phyloP scores from a whole-genome alignment of 2,797 vertebrate genomes.

The Miichthys miiuy region DNA sequence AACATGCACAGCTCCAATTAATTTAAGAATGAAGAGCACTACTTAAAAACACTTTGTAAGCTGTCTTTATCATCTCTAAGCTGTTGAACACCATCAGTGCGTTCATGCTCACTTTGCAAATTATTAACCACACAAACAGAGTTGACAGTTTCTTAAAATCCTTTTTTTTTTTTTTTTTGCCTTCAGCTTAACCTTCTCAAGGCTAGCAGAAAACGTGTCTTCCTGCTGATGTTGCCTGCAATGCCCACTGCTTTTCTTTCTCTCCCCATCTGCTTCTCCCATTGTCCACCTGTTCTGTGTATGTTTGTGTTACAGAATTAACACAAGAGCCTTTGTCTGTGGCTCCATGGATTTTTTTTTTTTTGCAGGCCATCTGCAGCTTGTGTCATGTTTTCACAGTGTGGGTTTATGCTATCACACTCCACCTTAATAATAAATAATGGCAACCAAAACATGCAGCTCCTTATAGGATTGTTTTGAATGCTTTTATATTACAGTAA shows the following conservation, averaged over 20 bases:
- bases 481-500: neutral
- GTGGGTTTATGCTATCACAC: constrained; percentile 26
- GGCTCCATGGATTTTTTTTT: constrained; percentile 31
- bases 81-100: neutral
- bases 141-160: neutral
- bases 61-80: neutral
- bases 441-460: constrained; percentile 18
- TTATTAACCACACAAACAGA: no score
- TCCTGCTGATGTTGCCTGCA: constrained; percentile 3
- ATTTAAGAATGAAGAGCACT: neutral
- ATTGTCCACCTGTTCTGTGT: constrained; percentile 39
- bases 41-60: neutral
- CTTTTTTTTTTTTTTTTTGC: neutral
- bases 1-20: no score
- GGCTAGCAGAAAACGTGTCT: neutral
- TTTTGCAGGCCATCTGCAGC: constrained; percentile 59
- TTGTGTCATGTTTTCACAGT: constrained; percentile 55
- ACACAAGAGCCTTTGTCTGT: constrained; percentile 54
- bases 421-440: constrained; percentile 54
- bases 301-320: constrained; percentile 43
- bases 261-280: constrained; percentile 23
- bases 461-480: constrained; percentile 20
- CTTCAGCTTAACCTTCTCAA: neutral
- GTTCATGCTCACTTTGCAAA: neutral
- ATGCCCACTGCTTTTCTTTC: constrained; percentile 12